A percentile compares a stretch with the other conserved stretches of the same genome.
These are phyloP conservation scores for Microctonus aethiopoides DNA, from an alignment of 2,888 invertebrate species.

Conservation along the genomic window DNA sequence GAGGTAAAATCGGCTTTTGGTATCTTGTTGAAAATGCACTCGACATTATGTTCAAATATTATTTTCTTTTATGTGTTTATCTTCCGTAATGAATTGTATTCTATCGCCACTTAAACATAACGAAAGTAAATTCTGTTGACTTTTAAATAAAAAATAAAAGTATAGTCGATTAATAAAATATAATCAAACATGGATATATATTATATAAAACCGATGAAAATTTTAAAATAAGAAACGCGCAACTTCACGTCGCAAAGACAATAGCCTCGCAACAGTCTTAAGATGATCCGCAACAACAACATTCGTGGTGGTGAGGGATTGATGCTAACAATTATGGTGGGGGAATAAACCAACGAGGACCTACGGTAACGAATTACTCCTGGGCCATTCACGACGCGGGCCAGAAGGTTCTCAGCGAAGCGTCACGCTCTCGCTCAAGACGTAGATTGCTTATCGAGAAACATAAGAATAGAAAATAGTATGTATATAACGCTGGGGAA, in stretches of 20 bases:
- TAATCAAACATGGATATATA: not conserved
- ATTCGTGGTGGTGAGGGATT: not conserved
- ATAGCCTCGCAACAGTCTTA: constrained; percentile 44
- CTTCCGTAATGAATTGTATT: too few relatives aligned
- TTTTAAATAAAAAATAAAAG: too few relatives aligned
- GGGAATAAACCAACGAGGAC: not conserved
- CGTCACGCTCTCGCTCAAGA: constrained; percentile 47
- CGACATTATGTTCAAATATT: not conserved
- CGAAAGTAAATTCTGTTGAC: not conserved
- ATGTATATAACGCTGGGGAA: constrained; percentile 21
- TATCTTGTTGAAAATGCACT: not conserved
- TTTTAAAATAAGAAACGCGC: constrained; percentile 34
- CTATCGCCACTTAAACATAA: not conserved
- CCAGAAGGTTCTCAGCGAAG: constrained; percentile 53
- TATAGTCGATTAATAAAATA: too few relatives aligned
- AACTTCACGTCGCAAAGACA: constrained; percentile 44
- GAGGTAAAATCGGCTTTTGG: constrained; percentile 37
- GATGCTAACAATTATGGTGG: not conserved
- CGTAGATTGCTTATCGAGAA: constrained; percentile 49
- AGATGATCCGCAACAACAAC: constrained; percentile 9
- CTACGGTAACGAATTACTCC: constrained; percentile 27
- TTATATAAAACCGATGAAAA: constrained; percentile 13
- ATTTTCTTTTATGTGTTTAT: not conserved
- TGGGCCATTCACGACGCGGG: constrained; percentile 48
- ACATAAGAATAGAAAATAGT: constrained; percentile 37